phyloP scores from a whole-genome alignment of 2,113 vertebrate genomes.

The Cranoglanis bouderius region DNA sequence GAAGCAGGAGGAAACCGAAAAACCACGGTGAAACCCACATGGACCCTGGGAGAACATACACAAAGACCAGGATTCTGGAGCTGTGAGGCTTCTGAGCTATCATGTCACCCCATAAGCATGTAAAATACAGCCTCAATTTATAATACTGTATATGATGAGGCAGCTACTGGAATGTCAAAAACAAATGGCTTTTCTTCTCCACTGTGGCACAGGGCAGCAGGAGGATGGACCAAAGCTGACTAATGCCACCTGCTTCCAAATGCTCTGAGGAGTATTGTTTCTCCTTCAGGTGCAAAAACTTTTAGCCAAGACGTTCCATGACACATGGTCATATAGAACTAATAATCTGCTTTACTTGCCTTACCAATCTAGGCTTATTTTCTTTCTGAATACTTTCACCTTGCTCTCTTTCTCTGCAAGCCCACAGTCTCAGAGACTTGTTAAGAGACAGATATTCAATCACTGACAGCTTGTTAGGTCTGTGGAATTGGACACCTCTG shows the following conservation, averaged over 20 bases:
- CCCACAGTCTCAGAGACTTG: conserved; percentile 33
- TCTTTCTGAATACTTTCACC: conserved; percentile 24
- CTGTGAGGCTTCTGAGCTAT: no score
- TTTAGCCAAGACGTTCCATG: not conserved
- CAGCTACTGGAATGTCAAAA: not conserved
- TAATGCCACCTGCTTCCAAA: conserved; percentile 11
- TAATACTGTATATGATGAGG: not conserved
- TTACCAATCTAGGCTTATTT: conserved; percentile 17
- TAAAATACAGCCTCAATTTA: not conserved
- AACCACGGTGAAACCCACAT: not conserved
- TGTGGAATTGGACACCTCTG: conserved; percentile 33
- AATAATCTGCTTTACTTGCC: conserved; percentile 22
- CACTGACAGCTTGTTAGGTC: conserved; percentile 45
- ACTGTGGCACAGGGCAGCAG: not conserved
- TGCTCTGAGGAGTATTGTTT: not conserved
- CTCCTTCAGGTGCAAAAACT: not conserved
- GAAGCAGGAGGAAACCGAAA: not conserved
- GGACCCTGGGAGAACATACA: not conserved
- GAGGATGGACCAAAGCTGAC: not conserved
- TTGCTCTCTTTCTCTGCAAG: not conserved
- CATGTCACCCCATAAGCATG: not conserved
- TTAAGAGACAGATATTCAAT: conserved; percentile 40
- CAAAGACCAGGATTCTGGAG: not conserved
- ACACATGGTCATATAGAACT: conserved; percentile 10
- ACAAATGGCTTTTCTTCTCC: not conserved